A percentile compares a stretch with the other conserved stretches of the same genome.
Conservation (phyloP, 2,113 vertebrate genomes). For the Collichthys lucidus region DNA sequence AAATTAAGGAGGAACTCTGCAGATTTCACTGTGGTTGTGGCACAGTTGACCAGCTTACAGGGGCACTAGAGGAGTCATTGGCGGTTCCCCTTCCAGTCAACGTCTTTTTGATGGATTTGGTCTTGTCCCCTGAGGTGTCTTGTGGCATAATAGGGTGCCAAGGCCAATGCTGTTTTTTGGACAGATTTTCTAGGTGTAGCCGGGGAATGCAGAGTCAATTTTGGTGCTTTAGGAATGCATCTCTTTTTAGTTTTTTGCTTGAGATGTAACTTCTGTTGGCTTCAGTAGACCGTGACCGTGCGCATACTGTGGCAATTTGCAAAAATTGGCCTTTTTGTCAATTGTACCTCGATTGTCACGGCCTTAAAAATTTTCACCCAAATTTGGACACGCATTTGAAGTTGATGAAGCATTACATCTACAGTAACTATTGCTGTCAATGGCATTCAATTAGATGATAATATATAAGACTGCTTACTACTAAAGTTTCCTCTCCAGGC, state of each 20-base stretch:
- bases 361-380: neutral
- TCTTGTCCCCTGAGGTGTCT: neutral
- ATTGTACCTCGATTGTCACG: neutral
- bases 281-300: neutral
- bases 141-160: neutral
- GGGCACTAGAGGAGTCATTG: neutral
- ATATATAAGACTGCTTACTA: neutral
- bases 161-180: neutral
- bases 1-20: neutral
- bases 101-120: neutral
- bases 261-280: neutral
- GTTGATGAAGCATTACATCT: neutral
- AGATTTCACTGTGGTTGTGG: neutral
- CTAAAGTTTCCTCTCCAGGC: slow-evolving; percentile 8
- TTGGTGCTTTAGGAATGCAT: neutral
- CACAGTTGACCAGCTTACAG: neutral
- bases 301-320: neutral
- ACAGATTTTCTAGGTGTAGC: neutral
- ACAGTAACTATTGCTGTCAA: neutral
- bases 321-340: neutral
- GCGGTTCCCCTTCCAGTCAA: too few relatives aligned
- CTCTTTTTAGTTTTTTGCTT: neutral
- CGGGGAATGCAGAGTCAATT: neutral
- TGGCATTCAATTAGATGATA: slow-evolving; percentile 7
- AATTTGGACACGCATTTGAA: neutral